Evolutionary conservation across 2,888 invertebrate genomes (phyloP).

Genomic region (Pyrgus malvae): DNA sequence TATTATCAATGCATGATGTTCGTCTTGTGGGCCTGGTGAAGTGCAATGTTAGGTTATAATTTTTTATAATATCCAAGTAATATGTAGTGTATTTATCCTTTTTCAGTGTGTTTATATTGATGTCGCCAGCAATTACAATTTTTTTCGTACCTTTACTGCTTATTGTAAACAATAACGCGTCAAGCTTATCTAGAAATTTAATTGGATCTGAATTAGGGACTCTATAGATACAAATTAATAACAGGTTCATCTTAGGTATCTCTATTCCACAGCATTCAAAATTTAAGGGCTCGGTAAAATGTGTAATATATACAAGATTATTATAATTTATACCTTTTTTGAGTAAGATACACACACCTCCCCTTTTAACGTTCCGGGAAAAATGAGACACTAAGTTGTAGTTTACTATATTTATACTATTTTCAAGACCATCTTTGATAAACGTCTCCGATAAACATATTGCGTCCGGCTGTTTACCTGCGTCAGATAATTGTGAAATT

Average conservation of each 20-base stretch:
- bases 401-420: slow-evolving; percentile 7
- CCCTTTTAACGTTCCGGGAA: slow-evolving; percentile 21
- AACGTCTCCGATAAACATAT: slow-evolving; percentile 10
- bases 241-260: background rate
- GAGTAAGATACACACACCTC: slow-evolving; percentile 27
- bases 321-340: slow-evolving; percentile 4
- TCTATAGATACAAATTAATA: slow-evolving; percentile 10
- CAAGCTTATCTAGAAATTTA: background rate
- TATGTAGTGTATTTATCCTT: background rate
- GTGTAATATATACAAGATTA: background rate
- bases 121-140: slow-evolving; percentile 3
- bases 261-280: slow-evolving; percentile 16
- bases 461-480: slow-evolving; percentile 1
- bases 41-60: slow-evolving; percentile 21
- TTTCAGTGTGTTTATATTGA: slow-evolving; percentile 1
- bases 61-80: background rate
- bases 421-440: slow-evolving; percentile 15
- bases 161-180: background rate
- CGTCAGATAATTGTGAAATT: slow-evolving; percentile 1
- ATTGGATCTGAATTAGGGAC: background rate
- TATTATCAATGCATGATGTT: slow-evolving; percentile 28
- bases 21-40: slow-evolving; percentile 18
- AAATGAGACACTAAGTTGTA: slow-evolving; percentile 19
- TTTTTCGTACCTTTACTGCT: background rate
- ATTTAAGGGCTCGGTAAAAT: background rate